phyloP scores from a whole-genome alignment of 2,888 invertebrate species.

The Drosophila pseudotalamancana region DNA sequence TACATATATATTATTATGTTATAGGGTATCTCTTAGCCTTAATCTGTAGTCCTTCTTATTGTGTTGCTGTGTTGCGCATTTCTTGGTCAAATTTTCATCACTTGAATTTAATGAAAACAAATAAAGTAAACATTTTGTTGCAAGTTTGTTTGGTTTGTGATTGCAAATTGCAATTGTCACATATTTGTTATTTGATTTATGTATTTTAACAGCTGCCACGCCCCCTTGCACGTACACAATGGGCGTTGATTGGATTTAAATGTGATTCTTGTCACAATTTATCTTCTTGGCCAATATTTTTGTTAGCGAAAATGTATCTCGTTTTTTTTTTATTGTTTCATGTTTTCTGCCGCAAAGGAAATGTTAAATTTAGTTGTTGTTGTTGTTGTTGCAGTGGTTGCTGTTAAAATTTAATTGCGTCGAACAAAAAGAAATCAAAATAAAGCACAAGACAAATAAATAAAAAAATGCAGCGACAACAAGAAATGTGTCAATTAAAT shows the following conservation, averaged over 20 bases:
- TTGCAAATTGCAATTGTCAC: slow-evolving; percentile 45
- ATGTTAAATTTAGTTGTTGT: slow-evolving; percentile 21
- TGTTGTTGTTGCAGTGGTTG: slow-evolving; percentile 16
- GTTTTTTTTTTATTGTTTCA: neutral
- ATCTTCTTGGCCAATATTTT: neutral
- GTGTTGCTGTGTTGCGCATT: slow-evolving; percentile 11
- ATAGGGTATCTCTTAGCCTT: neutral
- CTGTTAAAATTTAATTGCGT: slow-evolving; percentile 37
- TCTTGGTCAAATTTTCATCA: slow-evolving; percentile 15
- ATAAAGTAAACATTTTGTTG: slow-evolving; percentile 56
- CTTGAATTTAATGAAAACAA: slow-evolving; percentile 60
- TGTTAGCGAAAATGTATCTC: neutral
- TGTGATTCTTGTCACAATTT: slow-evolving; percentile 1
- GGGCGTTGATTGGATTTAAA: slow-evolving; percentile 16
- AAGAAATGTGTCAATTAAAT: slow-evolving; percentile 79
- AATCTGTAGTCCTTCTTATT: neutral
- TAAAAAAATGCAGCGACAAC: slow-evolving; percentile 34
- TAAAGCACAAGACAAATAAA: slow-evolving; percentile 4
- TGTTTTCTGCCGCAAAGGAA: slow-evolving; percentile 1
- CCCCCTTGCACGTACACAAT: neutral
- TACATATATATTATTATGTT: no score
- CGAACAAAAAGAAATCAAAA: neutral
- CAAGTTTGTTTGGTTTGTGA: slow-evolving; percentile 40
- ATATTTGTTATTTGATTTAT: slow-evolving; percentile 14
- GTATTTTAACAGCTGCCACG: neutral